Evolutionary conservation across 2,797 vertebrate genomes (phyloP), one percentile per base, ranked within the genome.

Genomic region (Otus scops): DNA sequence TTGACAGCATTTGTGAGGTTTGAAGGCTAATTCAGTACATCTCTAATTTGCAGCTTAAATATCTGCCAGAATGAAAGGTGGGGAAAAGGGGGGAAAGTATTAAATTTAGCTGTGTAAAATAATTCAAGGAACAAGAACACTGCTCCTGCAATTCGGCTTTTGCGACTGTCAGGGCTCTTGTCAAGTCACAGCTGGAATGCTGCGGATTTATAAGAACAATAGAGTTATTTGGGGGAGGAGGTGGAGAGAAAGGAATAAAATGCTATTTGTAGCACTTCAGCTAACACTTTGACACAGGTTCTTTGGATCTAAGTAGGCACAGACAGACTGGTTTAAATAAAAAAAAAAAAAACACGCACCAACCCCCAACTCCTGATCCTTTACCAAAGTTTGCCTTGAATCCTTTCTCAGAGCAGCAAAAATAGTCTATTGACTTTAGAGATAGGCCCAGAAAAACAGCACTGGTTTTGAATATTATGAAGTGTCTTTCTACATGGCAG

Each of bases 1-100:
- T 64, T 96, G 95, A 95, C 88, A 96, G 93, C 92, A 9, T 76
- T 93, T 81, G 91, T 4, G 3, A 95, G 84, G 81, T 76, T 94
- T 89, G 88, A 97, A 97, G 95, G 78, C 94, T 95, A 95, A 96
- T 95, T 92, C 81, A 39, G 93, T 73, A 78, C 82, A 76, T 95
- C 93, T 84, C 61, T 76, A 94, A 95, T 97, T 95, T 97, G 93
- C 32, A 79, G 88, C 78, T 97, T 92, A 93, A 89, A 84, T 88
- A 84, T 74, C 90, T 70, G 67, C 68, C 36, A 78, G 45, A 76
- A 63, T 78, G 88, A 93, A 81, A 95, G 81, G 88, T 83, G 43
- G 85, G 34, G 59, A 93, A 88, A 60, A 15, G 17, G 73, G 79
- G 87, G 61, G 41, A 38, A 77, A 88, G 82, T 61, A 92, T 86